Evolutionary conservation across 2,113 vertebrate species (phyloP).

Genomic region (Cyanocitta stelleri): DNA sequence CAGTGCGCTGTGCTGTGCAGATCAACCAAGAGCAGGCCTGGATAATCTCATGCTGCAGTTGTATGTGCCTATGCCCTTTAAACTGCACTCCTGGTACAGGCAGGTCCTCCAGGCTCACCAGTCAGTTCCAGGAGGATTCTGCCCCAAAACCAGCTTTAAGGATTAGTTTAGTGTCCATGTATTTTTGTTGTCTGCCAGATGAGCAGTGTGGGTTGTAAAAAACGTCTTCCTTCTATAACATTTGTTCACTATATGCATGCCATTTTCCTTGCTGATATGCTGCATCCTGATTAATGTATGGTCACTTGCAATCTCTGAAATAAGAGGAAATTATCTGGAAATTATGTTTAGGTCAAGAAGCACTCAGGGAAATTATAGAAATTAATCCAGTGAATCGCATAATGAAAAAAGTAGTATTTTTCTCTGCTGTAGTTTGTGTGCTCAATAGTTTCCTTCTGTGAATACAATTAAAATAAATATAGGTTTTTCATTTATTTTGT

Average conservation of each 20-base stretch:
- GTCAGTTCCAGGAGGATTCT: not conserved
- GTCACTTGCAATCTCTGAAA: not conserved
- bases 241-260: not conserved
- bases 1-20: not conserved
- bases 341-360: not conserved
- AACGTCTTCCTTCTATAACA: not conserved
- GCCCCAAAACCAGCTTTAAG: not conserved
- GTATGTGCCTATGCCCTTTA: not conserved
- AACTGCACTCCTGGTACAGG: fast-evolving
- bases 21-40: not conserved
- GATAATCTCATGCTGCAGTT: not conserved
- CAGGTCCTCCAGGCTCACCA: not conserved
- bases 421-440: not conserved
- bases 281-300: not conserved
- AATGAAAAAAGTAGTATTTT: not conserved
- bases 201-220: not conserved
- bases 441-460: not conserved
- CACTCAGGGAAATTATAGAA: not conserved
- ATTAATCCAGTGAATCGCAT: not conserved
- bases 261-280: not conserved
- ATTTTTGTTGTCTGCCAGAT: not conserved
- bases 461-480: not conserved
- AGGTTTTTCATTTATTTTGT: slow-evolving; percentile 45
- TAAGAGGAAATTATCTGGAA: not conserved
- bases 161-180: not conserved